These are phyloP conservation scores for Corvus cornix DNA, from an alignment of 2,113 vertebrate species.

Conservation along the genomic window DNA sequence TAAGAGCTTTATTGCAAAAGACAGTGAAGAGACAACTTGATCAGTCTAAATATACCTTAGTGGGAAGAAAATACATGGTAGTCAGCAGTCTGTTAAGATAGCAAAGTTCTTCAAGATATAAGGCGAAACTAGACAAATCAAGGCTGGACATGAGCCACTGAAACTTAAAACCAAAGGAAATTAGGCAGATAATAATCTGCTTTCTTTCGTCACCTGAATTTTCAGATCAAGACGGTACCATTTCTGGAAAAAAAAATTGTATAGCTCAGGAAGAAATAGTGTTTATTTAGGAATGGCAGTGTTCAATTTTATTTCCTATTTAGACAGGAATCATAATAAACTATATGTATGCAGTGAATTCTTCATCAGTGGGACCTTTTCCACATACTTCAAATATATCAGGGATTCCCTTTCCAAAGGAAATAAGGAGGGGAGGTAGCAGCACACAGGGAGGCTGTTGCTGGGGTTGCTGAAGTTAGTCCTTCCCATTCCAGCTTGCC, in stretches of 20 bases:
- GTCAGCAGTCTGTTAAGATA: not conserved
- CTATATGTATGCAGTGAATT: not conserved
- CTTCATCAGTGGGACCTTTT: not conserved
- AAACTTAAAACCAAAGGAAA: not conserved
- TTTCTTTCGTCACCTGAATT: not conserved
- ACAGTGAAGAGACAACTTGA: not conserved
- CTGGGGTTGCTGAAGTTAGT: not conserved
- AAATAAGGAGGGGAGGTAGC: not conserved
- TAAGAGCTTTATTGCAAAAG: constrained; percentile 19
- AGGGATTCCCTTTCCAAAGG: not conserved
- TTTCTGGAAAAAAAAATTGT: not conserved
- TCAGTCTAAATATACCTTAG: not conserved
- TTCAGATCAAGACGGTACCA: not conserved
- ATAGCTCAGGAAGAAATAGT: not conserved
- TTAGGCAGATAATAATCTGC: not conserved
- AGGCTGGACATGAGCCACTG: not conserved
- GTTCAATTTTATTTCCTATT: not conserved
- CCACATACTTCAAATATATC: not conserved
- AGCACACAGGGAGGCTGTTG: not conserved
- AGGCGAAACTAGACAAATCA: not conserved
- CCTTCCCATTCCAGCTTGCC: not conserved
- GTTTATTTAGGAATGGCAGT: not conserved
- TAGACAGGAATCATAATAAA: not conserved
- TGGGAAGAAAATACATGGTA: not conserved
- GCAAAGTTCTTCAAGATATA: not conserved